A percentile compares a stretch with the other conserved stretches of the same genome.
These are phyloP conservation scores for Pseudomyrmex sp. DNA, from an alignment of 1,140 invertebrate species.

Conservation along the genomic window DNA sequence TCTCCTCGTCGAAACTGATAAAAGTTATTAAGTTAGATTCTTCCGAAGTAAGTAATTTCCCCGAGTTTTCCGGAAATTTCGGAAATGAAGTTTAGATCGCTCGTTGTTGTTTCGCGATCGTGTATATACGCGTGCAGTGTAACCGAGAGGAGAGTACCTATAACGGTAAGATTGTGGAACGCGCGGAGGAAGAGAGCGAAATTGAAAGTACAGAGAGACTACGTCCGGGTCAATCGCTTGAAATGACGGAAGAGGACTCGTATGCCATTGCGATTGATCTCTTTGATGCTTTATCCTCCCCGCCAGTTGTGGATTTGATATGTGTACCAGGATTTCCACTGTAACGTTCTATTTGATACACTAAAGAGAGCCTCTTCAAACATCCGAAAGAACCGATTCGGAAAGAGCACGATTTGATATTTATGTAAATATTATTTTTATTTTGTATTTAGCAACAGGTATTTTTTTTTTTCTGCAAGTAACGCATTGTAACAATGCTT, in stretches of 20 bases:
- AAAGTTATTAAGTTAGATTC: constrained; percentile 37
- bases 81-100: constrained; percentile 15
- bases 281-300: constrained; percentile 15
- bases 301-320: constrained; percentile 20
- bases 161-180: neutral
- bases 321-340: neutral
- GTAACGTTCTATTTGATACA: constrained; percentile 6
- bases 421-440: constrained; percentile 7
- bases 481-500: no score
- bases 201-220: constrained; percentile 7
- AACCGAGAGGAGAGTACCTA: neutral
- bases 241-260: constrained; percentile 20
- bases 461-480: neutral
- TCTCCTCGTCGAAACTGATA: neutral
- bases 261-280: constrained; percentile 12
- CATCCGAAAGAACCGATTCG: neutral
- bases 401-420: neutral
- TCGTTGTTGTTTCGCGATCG: neutral
- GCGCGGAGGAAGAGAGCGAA: neutral
- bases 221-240: neutral
- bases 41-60: constrained; percentile 6
- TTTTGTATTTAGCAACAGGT: neutral
- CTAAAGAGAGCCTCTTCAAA: neutral
- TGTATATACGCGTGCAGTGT: neutral
- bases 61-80: constrained; percentile 17